phyloP scores from a whole-genome alignment of 2,888 invertebrate genomes.

The Dendrolimus houi region DNA sequence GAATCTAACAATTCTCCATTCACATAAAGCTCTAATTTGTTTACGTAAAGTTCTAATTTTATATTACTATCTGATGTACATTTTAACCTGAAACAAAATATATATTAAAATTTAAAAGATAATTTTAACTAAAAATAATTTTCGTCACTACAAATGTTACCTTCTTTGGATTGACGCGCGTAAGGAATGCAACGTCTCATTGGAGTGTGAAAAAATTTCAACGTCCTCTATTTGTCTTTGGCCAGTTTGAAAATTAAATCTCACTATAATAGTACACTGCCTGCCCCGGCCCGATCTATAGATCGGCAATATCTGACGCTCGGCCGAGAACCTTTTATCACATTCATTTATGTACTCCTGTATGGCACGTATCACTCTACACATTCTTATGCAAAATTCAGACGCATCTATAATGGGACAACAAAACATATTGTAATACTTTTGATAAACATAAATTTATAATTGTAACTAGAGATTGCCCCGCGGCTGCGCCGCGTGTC shows the following conservation, averaged over 20 bases:
- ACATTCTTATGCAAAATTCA: slow-evolving; percentile 81
- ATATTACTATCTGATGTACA: slow-evolving; percentile 77
- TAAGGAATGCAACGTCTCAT: slow-evolving; percentile 93
- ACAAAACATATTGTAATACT: no score
- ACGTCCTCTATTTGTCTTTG: slow-evolving; percentile 93
- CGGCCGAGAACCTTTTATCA: slow-evolving; percentile 91
- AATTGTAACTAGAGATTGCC: no score
- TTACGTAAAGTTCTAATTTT: slow-evolving; percentile 93
- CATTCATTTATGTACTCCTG: slow-evolving; percentile 97
- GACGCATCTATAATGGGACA: slow-evolving; percentile 43
- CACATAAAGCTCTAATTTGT: slow-evolving; percentile 93
- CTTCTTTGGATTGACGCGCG: slow-evolving; percentile 85
- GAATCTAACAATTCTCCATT: slow-evolving; percentile 93
- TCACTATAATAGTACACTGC: slow-evolving; percentile 89
- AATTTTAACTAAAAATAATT: not conserved
- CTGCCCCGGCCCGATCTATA: slow-evolving; percentile 94
- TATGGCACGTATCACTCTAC: slow-evolving; percentile 94
- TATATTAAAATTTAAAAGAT: not conserved
- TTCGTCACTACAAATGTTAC: slow-evolving; percentile 20
- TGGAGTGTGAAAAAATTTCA: slow-evolving; percentile 94
- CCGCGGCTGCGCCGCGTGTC: no score
- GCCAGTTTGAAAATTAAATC: slow-evolving; percentile 87
- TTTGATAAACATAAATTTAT: no score
- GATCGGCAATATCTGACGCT: slow-evolving; percentile 91
- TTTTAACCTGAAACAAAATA: slow-evolving; percentile 52